Base-by-base conservation (phyloP, 1,140 invertebrate species). In the Caenorhabditis tropicalis region DNA sequence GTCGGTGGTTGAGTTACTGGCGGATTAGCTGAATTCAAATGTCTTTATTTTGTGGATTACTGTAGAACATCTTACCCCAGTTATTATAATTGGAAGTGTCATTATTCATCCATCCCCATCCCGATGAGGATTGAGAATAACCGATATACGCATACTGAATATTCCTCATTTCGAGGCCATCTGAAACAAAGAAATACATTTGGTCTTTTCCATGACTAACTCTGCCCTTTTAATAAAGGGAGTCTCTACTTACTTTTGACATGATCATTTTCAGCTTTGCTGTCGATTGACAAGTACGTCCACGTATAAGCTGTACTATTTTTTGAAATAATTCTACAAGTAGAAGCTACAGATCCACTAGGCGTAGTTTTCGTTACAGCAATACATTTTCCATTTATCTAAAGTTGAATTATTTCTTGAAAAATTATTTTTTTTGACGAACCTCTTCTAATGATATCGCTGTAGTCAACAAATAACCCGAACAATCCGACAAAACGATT, bases 301-400 rank as follows among this genome's bases (percentile, higher is more conserved):
- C 12, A 51, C 48, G 19, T 3, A 19, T 3, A 6, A 3, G 48
- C 6, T 51, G 12, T 3, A n/a, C n/a, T n/a, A n/a, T n/a, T n/a
- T 51, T 51, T 51, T 51, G 12, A 15, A 19, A 51, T n/a, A 51
- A 16, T 3, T 15, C n/a, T 51, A 16, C 48, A 51, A 4, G 48
- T 3, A 6, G 48, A 51, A n/a, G 48, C 3, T 51, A 16, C 7
- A 16, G 15, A 2, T 36, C 29, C 29, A 24, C n/a, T 60, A 4
- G 2, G 2, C 2, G 1, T 15, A 3, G 2, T 10, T 15, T 33
- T 60, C 4, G 58, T 60, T 2, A 21, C 58, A 19, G 31, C 58
- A 16, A 65, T 33, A 19, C 58, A 65, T 36, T 65, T 65, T 36
- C 58, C 58, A 36, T 65, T 65, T 19, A 65, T 36, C 58, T 65